A percentile compares a stretch with the other conserved stretches of the same genome.
Conservation (phyloP, 2,113 vertebrate species). For the Antigone vipio region DNA sequence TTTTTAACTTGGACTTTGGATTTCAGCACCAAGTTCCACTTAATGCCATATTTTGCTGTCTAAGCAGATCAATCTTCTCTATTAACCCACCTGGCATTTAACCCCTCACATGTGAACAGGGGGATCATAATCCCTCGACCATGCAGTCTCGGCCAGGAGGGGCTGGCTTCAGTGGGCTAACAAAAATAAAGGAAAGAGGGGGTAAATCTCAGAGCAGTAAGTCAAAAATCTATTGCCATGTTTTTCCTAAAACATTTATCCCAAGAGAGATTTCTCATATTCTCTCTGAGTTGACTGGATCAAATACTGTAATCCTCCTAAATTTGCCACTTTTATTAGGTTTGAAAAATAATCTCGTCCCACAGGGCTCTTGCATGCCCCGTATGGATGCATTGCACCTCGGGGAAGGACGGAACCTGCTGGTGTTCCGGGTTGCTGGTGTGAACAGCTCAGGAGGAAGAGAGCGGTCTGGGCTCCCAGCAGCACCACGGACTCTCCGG, state of each 20-base stretch:
- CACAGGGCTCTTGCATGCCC: background rate
- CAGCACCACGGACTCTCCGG: accelerated
- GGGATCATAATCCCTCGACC: background rate
- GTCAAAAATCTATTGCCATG: background rate
- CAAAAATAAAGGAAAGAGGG: background rate
- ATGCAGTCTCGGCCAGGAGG: background rate
- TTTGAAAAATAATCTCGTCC: background rate
- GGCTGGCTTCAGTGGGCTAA: background rate
- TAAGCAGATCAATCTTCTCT: background rate
- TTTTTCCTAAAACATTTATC: background rate
- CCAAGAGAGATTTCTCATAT: background rate
- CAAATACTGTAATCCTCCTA: background rate
- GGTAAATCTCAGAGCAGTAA: background rate
- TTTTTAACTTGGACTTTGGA: background rate
- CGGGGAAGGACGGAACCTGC: background rate
- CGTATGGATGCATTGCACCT: background rate
- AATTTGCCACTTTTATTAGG: background rate
- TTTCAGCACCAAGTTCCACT: background rate
- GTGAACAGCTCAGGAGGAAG: background rate
- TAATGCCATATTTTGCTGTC: background rate
- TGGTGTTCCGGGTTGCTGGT: background rate
- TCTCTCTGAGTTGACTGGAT: background rate
- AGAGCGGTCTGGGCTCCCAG: background rate
- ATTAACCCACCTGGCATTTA: background rate
- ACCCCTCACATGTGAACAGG: background rate